A percentile compares a stretch with the other conserved stretches of the same genome.
phyloP scores from a whole-genome alignment of 2,888 invertebrate genomes.

The Phytoseiulus persimilis region DNA sequence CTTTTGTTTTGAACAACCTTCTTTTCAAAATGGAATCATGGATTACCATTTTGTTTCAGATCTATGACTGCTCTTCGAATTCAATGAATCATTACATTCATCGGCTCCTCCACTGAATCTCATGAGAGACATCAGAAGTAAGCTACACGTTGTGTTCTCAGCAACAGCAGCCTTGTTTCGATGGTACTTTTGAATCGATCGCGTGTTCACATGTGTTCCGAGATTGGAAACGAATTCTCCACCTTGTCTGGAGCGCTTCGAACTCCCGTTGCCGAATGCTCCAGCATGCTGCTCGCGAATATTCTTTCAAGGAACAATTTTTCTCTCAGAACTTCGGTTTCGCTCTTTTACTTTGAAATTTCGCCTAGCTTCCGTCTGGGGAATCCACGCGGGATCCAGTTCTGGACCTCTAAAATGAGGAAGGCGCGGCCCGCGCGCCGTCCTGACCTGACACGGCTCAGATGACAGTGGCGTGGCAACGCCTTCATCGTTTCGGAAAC shows the following conservation, averaged over 20 bases:
- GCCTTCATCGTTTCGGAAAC: background rate
- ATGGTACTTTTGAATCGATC: background rate
- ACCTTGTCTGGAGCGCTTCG: background rate
- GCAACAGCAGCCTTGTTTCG: background rate
- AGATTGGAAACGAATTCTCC: no score
- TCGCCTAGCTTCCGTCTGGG: background rate
- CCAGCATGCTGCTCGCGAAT: background rate
- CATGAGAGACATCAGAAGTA: no score
- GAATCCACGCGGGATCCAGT: background rate
- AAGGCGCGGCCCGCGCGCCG: background rate
- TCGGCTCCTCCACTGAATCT: no score
- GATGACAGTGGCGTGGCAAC: background rate
- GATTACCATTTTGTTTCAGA: no score
- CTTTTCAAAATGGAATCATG: no score
- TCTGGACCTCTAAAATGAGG: background rate
- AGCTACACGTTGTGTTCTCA: background rate
- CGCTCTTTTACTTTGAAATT: background rate
- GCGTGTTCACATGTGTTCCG: background rate
- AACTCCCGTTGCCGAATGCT: background rate
- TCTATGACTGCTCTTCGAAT: no score
- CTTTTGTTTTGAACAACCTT: no score
- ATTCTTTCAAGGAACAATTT: no score
- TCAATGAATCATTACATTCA: no score
- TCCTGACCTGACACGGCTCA: background rate
- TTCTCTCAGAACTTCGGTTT: no score